Conservation (phyloP, 2,797 vertebrate genomes). For the Nyctibius grandis region DNA sequence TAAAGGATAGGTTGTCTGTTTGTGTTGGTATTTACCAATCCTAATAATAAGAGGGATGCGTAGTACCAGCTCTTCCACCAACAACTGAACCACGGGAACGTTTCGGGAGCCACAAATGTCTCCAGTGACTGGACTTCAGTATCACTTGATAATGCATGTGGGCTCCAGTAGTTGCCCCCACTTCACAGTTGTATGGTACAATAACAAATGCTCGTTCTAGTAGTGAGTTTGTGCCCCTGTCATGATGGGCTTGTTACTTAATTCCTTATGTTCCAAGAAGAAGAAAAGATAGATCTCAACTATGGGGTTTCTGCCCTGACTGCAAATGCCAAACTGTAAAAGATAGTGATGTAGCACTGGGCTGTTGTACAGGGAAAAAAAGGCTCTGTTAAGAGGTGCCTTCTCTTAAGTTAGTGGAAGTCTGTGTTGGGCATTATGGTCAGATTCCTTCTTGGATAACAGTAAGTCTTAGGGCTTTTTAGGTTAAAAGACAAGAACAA, state of each 20-base stretch:
- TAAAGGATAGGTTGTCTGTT: not conserved
- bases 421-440: not conserved
- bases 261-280: not conserved
- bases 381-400: not conserved
- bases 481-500: not conserved
- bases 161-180: not conserved
- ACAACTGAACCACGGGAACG: not conserved
- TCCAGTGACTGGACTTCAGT: not conserved
- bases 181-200: not conserved
- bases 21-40: not conserved
- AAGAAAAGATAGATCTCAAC: not conserved
- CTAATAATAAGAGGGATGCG: rapidly evolving
- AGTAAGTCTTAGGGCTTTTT: not conserved
- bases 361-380: not conserved
- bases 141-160: not conserved
- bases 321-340: not conserved
- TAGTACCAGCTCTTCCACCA: too few species aligned
- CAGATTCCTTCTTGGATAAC: not conserved
- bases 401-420: not conserved
- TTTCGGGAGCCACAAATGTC: rapidly evolving
- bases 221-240: not conserved
- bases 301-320: not conserved
- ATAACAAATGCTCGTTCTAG: not conserved
- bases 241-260: not conserved
- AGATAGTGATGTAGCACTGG: not conserved